A percentile compares a stretch with the other conserved stretches of the same genome.
phyloP scores from a whole-genome alignment of 2,113 vertebrate genomes.

The Morphnarchus princeps region DNA sequence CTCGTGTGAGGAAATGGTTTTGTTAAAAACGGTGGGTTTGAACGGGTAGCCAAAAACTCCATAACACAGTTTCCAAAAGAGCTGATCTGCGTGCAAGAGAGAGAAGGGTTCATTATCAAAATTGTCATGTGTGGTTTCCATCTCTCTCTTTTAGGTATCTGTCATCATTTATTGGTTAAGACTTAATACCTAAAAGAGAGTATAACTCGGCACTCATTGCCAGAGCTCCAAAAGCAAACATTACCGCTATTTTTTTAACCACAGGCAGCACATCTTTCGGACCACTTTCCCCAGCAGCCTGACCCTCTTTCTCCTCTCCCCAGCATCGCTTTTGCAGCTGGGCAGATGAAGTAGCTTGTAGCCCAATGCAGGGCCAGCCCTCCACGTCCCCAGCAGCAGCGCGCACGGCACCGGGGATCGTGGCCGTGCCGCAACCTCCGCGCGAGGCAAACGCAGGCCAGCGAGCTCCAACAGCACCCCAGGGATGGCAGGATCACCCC shows the following conservation, averaged over 20 bases:
- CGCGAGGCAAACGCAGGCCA: not conserved
- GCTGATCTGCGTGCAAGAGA: not conserved
- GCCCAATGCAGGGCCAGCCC: not conserved
- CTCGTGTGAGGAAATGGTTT: not conserved
- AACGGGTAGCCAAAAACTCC: not conserved
- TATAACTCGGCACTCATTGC: not conserved
- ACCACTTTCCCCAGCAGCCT: not conserved
- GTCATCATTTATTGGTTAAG: constrained; percentile 12
- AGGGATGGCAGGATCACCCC: not conserved
- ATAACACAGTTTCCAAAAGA: not conserved
- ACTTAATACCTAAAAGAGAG: not conserved
- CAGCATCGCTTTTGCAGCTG: not conserved
- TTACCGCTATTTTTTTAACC: not conserved
- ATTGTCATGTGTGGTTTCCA: not conserved
- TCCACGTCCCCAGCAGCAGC: not conserved
- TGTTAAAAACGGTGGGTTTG: not conserved
- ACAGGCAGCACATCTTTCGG: not conserved
- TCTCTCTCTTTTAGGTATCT: not conserved
- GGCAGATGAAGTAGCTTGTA: not conserved
- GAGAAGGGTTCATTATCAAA: constrained; percentile 21
- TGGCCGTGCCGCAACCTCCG: not conserved
- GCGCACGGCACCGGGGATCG: not conserved
- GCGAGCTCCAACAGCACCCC: not conserved
- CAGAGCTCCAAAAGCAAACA: not conserved
- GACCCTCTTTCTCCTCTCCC: not conserved